Evolutionary conservation across 2,113 vertebrate species (phyloP).

Genomic region (Ginglymostoma cirratum): DNA sequence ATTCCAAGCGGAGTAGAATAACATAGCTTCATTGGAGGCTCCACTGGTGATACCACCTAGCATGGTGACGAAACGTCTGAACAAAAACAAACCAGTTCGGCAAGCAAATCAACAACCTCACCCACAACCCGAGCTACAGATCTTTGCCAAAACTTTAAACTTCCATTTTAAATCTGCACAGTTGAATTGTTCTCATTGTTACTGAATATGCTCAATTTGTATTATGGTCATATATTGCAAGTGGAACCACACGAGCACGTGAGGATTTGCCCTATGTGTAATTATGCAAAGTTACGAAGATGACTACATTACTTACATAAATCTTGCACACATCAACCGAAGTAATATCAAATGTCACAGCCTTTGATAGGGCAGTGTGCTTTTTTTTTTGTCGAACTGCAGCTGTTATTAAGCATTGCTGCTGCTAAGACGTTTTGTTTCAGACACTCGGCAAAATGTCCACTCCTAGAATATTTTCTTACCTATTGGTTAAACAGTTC

Average conservation of each 20-base stretch:
- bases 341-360: not conserved
- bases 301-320: not conserved
- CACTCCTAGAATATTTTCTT: not conserved
- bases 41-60: too few species aligned
- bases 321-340: not conserved
- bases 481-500: not conserved
- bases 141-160: too few species aligned
- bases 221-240: not conserved
- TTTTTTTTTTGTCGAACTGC: not conserved
- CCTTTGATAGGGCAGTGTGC: not conserved
- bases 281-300: not conserved
- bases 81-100: too few species aligned
- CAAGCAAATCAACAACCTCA: too few species aligned
- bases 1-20: too few species aligned
- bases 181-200: not conserved
- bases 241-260: not conserved
- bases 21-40: too few species aligned
- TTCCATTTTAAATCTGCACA: not conserved
- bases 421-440: not conserved
- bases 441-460: not conserved
- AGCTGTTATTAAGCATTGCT: not conserved
- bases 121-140: too few species aligned
- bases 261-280: not conserved
- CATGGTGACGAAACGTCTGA: too few species aligned
- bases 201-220: not conserved